phyloP scores from a whole-genome alignment of 2,797 vertebrate species.

The Sphenodon punctatus region DNA sequence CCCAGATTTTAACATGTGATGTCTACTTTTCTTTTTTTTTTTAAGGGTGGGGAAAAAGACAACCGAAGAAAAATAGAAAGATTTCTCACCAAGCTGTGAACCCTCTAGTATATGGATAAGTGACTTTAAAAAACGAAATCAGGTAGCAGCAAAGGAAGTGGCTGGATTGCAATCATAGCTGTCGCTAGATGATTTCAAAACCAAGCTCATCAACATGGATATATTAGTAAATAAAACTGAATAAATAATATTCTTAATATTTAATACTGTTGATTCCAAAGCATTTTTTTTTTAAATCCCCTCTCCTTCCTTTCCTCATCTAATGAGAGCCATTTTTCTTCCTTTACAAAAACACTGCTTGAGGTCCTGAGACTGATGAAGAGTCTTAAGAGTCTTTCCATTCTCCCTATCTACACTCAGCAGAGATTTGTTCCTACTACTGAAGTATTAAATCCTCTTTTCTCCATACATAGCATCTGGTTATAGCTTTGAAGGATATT shows the following conservation, averaged over 20 bases:
- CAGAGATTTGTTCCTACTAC: neutral
- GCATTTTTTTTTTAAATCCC: no score
- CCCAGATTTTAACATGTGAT: neutral
- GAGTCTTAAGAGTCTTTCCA: neutral
- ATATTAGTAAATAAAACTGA: neutral
- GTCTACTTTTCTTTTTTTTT: no score
- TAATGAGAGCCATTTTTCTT: neutral
- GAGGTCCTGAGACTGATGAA: neutral
- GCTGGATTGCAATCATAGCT: slow-evolving; percentile 17
- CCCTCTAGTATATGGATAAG: neutral
- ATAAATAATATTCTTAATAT: neutral
- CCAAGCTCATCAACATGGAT: slow-evolving; percentile 17
- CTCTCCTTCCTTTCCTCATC: neutral
- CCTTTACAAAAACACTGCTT: neutral
- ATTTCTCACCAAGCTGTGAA: neutral
- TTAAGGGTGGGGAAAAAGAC: neutral
- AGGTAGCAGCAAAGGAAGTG: neutral
- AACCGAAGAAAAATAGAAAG: slow-evolving; percentile 11
- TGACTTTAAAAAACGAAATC: neutral
- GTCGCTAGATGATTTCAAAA: slow-evolving; percentile 14
- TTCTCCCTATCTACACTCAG: neutral
- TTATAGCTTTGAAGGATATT: no score
- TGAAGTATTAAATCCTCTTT: no score
- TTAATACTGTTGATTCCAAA: no score
- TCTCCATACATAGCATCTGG: no score